Conservation (phyloP, 1,140 invertebrate genomes). For the Drosophila bocqueti region DNA sequence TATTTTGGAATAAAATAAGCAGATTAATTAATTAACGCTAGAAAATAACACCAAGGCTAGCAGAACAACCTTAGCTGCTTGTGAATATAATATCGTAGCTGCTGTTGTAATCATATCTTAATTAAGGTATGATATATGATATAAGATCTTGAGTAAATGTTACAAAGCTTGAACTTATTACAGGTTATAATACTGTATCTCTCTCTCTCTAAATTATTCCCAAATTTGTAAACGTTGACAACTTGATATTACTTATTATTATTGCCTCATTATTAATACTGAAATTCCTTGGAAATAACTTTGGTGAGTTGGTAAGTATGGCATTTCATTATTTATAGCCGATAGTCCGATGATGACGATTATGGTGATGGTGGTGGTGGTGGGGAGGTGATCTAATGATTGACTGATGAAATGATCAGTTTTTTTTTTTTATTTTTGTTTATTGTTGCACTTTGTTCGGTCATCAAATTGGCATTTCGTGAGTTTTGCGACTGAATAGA, state of each 20-base stretch:
- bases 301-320: conserved; percentile 8
- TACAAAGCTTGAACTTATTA: background rate
- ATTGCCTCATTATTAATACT: conserved; percentile 17
- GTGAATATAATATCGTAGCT: no score
- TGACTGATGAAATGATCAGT: conserved; percentile 28
- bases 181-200: no score
- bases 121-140: no score
- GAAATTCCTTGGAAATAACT: conserved; percentile 27
- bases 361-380: background rate
- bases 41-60: no score
- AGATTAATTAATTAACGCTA: background rate
- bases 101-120: background rate
- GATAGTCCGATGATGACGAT: conserved; percentile 7
- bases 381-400: conserved; percentile 35
- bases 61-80: background rate
- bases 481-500: conserved; percentile 11
- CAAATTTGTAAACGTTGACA: background rate
- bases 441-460: conserved; percentile 14
- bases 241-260: background rate
- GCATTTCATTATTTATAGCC: conserved; percentile 24
- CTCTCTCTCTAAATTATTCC: background rate
- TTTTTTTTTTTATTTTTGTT: conserved; percentile 6
- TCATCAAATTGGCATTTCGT: conserved; percentile 30
- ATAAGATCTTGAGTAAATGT: background rate
- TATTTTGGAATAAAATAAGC: background rate